Percentiles rank a stretch among this genome's conserved stretches.
These are phyloP conservation scores for Pseudopleuronectes americanus DNA, from an alignment of 2,797 vertebrate genomes.

Conservation along the genomic window DNA sequence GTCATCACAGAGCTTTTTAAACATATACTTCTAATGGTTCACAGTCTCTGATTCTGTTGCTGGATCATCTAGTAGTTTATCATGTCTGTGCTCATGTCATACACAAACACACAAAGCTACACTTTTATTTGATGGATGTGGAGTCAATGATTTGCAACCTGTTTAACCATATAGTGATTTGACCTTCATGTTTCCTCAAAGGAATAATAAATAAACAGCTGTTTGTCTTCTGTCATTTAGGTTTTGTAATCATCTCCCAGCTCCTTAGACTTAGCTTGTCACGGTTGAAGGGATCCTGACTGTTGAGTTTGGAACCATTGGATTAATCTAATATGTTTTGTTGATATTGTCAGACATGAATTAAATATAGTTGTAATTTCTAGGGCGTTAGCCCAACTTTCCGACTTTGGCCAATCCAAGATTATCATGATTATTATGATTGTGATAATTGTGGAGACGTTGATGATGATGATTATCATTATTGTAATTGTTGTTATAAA, in stretches of 20 bases:
- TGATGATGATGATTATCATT: no score
- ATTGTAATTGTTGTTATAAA: no score
- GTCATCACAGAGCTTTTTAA: slow-evolving; percentile 13
- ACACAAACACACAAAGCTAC: background rate
- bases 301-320: background rate
- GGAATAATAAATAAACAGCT: no score
- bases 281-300: background rate
- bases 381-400: background rate
- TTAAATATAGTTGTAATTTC: background rate
- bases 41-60: background rate
- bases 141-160: background rate
- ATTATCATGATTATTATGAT: no score
- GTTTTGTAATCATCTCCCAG: background rate
- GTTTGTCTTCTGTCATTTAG: background rate
- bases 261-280: background rate
- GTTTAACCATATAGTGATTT: no score
- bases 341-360: background rate
- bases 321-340: background rate
- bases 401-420: no score
- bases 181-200: no score
- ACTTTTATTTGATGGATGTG: background rate
- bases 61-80: background rate
- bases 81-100: background rate
- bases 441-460: no score
- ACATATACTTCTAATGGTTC: background rate